Base-by-base conservation (phyloP, 2,888 invertebrate species). In the Buathra laborator region DNA sequence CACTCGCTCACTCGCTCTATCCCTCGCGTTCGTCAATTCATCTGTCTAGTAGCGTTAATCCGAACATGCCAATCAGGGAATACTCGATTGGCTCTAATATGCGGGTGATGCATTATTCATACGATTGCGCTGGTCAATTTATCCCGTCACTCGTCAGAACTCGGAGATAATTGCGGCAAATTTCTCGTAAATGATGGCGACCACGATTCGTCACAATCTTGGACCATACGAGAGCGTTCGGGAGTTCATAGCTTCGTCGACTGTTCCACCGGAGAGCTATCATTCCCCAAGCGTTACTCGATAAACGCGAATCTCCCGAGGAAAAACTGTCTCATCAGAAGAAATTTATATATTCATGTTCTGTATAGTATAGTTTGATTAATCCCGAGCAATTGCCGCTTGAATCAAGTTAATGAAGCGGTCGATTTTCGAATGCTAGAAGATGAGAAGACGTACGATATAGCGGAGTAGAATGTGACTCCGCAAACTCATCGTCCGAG, bases 401-500 rank as follows among this genome's bases (percentile, higher is more conserved):
- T 29, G 48, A 72, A 70, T 83, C 51, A 71, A 77, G 68, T 44
- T 75, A 70, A 79, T 79, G 81, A 70, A 78, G 59, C 48, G 62
- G 75, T 71, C 79, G 75, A 79, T 84, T 78, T 81, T 43, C 19
- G 2, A 16, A 80, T 32, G 71, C 56, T 67, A 51, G 59, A 79
- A 64, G 67, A 66, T 37, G 37, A 37, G 37, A 37, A 44, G 12
- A 53, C 24, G 19, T 62, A 32, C 29, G 29, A 32, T 48, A 14
- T 14, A 19, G 32, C 32, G 14, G 44, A 67, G 76, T 74, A 48
- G 51, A 37, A 37, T 77, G 84, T 84, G 64, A 75, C 81, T 76
- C 74, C 68, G 83, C 89, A 89, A 90, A 90, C 91, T 91, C 91
- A 92, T 90, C 89, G 91, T 90, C 89, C 88, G 90, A 89, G 88